Conservation (phyloP, 2,797 vertebrate species). For the Valencia hispanica region DNA sequence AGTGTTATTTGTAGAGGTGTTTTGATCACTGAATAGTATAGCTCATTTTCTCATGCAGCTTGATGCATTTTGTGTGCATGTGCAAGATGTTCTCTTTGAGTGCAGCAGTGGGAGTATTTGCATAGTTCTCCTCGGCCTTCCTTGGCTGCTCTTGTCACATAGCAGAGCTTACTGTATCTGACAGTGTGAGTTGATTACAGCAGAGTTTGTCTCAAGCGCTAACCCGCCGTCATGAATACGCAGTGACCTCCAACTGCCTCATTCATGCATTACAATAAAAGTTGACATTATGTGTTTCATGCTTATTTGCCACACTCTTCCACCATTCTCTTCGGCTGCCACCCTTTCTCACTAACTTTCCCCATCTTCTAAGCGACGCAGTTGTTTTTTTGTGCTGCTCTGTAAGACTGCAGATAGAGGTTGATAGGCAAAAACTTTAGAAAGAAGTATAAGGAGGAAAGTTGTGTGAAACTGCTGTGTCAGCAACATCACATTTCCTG, state of each 20-base stretch:
- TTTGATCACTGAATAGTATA: constrained; percentile 3
- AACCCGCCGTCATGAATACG: constrained; percentile 23
- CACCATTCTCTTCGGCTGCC: constrained; percentile 8
- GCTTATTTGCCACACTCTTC: constrained; percentile 19
- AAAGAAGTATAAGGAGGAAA: constrained; percentile 51
- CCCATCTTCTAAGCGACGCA: constrained; percentile 33
- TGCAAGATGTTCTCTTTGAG: constrained; percentile 7
- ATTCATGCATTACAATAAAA: constrained; percentile 54
- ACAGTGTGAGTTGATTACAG: constrained; percentile 27
- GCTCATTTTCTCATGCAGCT: background rate
- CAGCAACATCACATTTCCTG: constrained; percentile 69
- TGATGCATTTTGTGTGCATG: constrained; percentile 14
- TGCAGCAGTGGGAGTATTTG: constrained; percentile 11
- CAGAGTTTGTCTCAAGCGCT: constrained; percentile 24
- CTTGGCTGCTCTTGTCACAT: constrained; percentile 24
- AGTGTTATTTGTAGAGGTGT: constrained; percentile 8
- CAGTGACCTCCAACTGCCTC: constrained; percentile 59
- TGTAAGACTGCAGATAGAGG: constrained; percentile 39
- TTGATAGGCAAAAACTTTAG: constrained; percentile 40
- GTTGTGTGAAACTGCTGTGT: constrained; percentile 63
- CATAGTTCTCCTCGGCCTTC: constrained; percentile 3
- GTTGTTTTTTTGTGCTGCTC: constrained; percentile 24
- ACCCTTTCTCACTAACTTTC: constrained; percentile 4
- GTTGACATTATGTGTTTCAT: constrained; percentile 49
- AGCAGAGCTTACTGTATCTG: constrained; percentile 17